Base-by-base conservation (phyloP, 2,888 invertebrate genomes). In the Apamea sordens region DNA sequence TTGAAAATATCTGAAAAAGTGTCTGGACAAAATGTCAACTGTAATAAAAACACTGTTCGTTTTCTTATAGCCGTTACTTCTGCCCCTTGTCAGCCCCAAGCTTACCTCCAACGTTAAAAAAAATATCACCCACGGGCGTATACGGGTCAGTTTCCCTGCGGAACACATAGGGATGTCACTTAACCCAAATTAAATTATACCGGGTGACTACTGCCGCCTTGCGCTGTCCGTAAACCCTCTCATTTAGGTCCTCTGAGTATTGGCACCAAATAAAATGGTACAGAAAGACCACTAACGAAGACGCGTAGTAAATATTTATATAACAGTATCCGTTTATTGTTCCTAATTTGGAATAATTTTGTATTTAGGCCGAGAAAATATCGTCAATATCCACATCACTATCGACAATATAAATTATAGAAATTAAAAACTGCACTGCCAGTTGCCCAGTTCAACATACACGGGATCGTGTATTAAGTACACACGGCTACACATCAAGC, bases 161-260 rank as follows among this genome's bases (percentile, higher is more conserved):
- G 70, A 74, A 73, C 69, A 75, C 77, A 87, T 82, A 87, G 70
- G 87, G 82, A 67, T 87, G 89, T 89, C 89, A 87, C 87, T 89
- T 89, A 87, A 89, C 87, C 89, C 71, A 89, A 89, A 87, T 87
- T 87, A 87, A 89, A 82, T 87, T 79, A 87, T 82, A 73, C 74
- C 75, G 82, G 74, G 70, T 73, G 84, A 77, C 74, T 87, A 72
- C 77, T 77, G 78, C 61, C 68, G 75, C 21, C 77, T 79, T 24
- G 47, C 63, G 73, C 50, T 80, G 71, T 77, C 68, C 71, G 85
- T 87, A 84, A 89, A 72, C 75, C 68, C 79, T 68, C 64, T 67
- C 87, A 73, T 80, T 82, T 74, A 80, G n/a, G 32, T 77, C 68
- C 78, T 75, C 24, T 41, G 73, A 75, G 76, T 79, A 80, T 72